Conservation (phyloP, 2,797 vertebrate species). For the Sebastes elongatus region DNA sequence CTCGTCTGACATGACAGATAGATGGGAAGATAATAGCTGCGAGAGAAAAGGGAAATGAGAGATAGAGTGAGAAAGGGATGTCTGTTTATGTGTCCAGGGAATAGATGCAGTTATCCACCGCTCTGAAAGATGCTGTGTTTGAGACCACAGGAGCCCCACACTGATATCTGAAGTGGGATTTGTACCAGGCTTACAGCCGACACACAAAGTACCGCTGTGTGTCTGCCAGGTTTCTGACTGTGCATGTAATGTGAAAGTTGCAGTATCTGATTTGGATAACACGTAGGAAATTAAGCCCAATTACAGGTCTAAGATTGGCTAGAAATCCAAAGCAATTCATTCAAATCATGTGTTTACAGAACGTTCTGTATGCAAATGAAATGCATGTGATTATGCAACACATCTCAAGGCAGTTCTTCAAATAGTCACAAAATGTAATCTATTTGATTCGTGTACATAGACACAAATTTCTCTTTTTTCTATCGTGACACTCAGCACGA, state of each 20-base stretch:
- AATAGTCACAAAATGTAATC: no score
- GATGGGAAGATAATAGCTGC: slow-evolving; percentile 21
- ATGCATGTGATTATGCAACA: neutral
- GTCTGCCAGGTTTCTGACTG: slow-evolving; percentile 51
- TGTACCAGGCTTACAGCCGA: slow-evolving; percentile 15
- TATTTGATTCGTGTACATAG: no score
- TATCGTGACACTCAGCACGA: no score
- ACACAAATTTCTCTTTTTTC: no score
- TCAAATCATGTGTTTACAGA: slow-evolving; percentile 39
- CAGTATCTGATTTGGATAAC: slow-evolving; percentile 64
- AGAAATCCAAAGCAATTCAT: slow-evolving; percentile 22
- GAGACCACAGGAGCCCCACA: slow-evolving; percentile 11
- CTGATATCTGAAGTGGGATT: slow-evolving; percentile 43
- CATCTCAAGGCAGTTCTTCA: no score
- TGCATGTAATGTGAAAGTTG: slow-evolving; percentile 39
- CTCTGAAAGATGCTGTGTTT: slow-evolving; percentile 22
- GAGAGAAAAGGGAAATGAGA: neutral
- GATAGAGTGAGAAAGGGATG: neutral
- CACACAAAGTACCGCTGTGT: slow-evolving; percentile 61
- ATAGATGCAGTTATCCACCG: neutral
- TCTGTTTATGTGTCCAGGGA: slow-evolving; percentile 6
- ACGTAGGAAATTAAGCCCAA: slow-evolving; percentile 52
- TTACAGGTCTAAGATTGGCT: slow-evolving; percentile 32
- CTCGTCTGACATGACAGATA: neutral
- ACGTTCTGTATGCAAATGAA: slow-evolving; percentile 32